Evolutionary conservation across 35 echinoderm and acorn worm species (phyloP).

Genomic region (Nesometra sesokonis): DNA sequence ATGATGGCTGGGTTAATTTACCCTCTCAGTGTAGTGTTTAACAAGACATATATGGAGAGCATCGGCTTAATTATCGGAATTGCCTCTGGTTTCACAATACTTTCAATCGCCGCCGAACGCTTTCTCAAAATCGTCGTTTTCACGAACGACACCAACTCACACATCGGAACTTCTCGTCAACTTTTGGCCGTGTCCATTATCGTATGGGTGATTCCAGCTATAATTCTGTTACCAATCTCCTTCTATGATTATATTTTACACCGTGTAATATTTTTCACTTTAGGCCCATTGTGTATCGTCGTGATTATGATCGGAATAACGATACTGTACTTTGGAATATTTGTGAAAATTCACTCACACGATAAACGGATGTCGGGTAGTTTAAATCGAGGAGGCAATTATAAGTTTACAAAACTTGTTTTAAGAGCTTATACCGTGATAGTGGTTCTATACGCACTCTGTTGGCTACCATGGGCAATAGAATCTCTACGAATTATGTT

Average conservation of each 20-base stretch:
- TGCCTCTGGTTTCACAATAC: background rate
- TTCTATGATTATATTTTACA: background rate
- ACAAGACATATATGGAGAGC: background rate
- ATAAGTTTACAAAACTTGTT: background rate
- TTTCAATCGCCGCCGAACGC: background rate
- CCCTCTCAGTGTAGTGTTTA: background rate
- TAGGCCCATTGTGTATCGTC: background rate
- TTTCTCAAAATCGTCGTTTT: background rate
- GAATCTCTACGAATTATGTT: background rate
- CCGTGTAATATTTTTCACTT: background rate
- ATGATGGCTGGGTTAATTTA: background rate
- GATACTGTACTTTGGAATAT: background rate
- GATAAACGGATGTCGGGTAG: background rate
- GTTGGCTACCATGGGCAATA: background rate
- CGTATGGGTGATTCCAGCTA: background rate
- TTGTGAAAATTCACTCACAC: background rate
- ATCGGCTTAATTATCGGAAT: background rate
- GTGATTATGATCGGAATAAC: background rate
- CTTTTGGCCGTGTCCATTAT: background rate
- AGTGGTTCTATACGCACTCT: background rate
- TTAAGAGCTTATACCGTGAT: background rate
- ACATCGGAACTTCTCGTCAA: background rate
- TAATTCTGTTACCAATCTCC: background rate
- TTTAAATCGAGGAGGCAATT: background rate
- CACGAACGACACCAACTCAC: background rate